Evolutionary conservation across 1,140 invertebrate species (phyloP).

Genomic region (Zaprionus nigranus): DNA sequence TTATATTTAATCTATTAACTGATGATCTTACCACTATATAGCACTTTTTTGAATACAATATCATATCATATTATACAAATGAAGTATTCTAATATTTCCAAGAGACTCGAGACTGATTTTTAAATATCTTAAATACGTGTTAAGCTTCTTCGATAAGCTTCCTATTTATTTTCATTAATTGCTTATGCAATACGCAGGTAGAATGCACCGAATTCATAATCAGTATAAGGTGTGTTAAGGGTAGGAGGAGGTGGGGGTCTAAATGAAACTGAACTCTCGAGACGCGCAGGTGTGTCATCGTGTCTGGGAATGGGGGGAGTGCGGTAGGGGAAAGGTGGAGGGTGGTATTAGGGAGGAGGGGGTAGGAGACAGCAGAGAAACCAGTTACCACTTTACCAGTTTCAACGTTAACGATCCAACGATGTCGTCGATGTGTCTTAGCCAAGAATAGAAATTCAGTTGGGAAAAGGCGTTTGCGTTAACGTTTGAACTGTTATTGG

Average conservation of each 20-base stretch:
- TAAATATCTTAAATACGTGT: background rate
- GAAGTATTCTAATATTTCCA: background rate
- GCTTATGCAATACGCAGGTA: conserved; percentile 7
- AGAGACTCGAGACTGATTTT: background rate
- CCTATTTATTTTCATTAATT: conserved; percentile 6
- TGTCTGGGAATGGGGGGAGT: background rate
- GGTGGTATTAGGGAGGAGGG: background rate
- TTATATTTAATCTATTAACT: no score
- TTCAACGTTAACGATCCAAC: background rate
- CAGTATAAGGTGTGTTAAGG: background rate
- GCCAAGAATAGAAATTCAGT: conserved; percentile 42
- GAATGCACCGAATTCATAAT: conserved; percentile 9
- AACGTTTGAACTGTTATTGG: conserved; percentile 43
- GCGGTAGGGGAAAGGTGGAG: background rate
- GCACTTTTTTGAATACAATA: no score
- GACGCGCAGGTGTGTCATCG: conserved; percentile 8
- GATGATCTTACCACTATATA: no score
- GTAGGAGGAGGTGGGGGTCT: background rate
- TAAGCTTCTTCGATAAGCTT: background rate
- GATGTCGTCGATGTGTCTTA: conserved; percentile 8
- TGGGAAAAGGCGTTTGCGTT: conserved; percentile 23
- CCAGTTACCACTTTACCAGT: conserved; percentile 29
- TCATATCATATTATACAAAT: no score
- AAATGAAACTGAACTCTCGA: conserved; percentile 1
- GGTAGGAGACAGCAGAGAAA: background rate